Conservation (phyloP, 2,113 vertebrate genomes). For the Capreolus pygargus region DNA sequence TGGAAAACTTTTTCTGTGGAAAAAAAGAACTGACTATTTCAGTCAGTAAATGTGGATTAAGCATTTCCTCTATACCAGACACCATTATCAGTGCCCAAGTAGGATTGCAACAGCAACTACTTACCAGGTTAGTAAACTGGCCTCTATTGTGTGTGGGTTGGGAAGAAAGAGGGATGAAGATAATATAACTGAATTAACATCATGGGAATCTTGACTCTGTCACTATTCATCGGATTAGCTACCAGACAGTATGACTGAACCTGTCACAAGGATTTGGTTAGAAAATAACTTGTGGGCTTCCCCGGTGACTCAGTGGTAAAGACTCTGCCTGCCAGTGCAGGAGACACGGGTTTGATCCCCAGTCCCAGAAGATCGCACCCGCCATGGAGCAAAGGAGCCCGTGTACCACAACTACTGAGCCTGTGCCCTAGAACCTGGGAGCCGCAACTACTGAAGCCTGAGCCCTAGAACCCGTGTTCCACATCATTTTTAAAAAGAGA, state of each 20-base stretch:
- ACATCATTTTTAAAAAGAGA: not conserved
- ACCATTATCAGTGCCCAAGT: not conserved
- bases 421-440: not conserved
- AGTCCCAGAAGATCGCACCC: not conserved
- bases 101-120: not conserved
- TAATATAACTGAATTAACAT: not conserved
- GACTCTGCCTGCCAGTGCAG: not conserved
- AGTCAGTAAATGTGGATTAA: not conserved
- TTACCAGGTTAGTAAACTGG: not conserved
- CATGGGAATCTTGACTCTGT: not conserved
- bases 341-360: not conserved
- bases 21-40: not conserved
- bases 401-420: not conserved
- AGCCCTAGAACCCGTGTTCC: not conserved
- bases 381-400: not conserved
- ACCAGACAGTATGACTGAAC: not conserved
- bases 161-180: not conserved
- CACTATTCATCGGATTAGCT: not conserved
- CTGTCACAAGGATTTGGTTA: not conserved
- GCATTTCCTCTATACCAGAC: not conserved
- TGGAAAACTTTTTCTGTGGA: not conserved
- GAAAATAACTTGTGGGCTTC: not conserved
- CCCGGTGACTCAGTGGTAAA: not conserved
- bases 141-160: not conserved
- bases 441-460: not conserved